A percentile compares a stretch with the other conserved stretches of the same genome.
phyloP scores from a whole-genome alignment of 1,140 invertebrate species.

The Triops cancriformis region DNA sequence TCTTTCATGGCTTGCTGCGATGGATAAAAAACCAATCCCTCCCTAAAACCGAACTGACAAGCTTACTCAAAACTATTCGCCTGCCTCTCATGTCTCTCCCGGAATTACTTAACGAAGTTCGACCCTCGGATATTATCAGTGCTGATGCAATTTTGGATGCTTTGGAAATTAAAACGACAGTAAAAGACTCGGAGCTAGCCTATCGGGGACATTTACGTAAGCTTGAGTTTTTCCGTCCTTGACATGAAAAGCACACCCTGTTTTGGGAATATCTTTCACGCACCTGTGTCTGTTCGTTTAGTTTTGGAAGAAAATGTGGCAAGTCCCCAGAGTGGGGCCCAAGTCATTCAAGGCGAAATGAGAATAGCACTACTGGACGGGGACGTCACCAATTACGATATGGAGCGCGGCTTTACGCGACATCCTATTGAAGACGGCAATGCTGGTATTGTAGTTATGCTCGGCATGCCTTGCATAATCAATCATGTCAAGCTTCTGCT shows the following conservation, averaged over 20 bases:
- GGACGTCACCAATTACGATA: conserved; percentile 75
- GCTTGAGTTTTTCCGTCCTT: conserved; percentile 31
- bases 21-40: conserved; percentile 61
- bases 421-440: conserved; percentile 76
- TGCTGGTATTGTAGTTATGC: conserved; percentile 75
- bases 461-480: conserved; percentile 79
- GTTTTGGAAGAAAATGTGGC: conserved; percentile 89
- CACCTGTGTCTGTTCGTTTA: conserved; percentile 37
- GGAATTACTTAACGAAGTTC: conserved; percentile 77
- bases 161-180: conserved; percentile 71
- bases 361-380: conserved; percentile 76
- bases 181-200: conserved; percentile 62
- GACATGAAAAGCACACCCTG: not conserved
- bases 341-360: conserved; percentile 80
- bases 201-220: conserved; percentile 68
- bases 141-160: conserved; percentile 89
- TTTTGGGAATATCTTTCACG: not conserved
- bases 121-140: conserved; percentile 72
- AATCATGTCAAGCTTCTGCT: conserved; percentile 87
- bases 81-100: conserved; percentile 77
- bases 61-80: conserved; percentile 51
- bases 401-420: conserved; percentile 84
- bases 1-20: conserved; percentile 75
- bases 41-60: conserved; percentile 27
- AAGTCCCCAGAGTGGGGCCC: conserved; percentile 60